Percentiles rank a stretch among this genome's conserved stretches.
Evolutionary conservation across 2,113 vertebrate species (phyloP).

Genomic region (Lutjanus erythropterus): DNA sequence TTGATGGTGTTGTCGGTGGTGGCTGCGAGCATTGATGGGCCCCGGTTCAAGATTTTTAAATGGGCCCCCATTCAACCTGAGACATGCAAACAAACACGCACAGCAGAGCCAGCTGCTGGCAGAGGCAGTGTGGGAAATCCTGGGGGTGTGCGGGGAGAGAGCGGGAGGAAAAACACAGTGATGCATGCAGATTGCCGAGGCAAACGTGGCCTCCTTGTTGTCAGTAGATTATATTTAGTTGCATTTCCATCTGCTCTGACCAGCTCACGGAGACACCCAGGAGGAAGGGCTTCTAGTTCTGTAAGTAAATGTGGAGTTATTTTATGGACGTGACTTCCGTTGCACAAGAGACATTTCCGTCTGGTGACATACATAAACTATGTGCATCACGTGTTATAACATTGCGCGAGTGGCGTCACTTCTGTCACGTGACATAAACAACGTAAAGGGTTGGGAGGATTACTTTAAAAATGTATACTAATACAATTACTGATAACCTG

Average conservation of each 20-base stretch:
- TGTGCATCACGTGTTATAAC: no score
- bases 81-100: constrained; percentile 10
- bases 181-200: constrained; percentile 3
- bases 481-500: no score
- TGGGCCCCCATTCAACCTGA: background rate
- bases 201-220: background rate
- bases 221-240: constrained; percentile 18
- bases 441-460: no score
- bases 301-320: no score
- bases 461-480: no score
- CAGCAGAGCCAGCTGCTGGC: constrained; percentile 20
- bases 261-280: constrained; percentile 2
- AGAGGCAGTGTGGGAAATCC: background rate
- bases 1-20: background rate
- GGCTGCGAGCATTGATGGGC: constrained; percentile 14
- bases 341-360: no score
- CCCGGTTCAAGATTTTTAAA: background rate
- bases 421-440: no score
- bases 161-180: background rate
- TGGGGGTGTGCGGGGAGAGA: background rate
- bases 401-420: no score
- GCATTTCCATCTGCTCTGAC: background rate
- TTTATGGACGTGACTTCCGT: no score
- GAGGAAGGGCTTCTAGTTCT: no score
- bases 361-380: no score